These are phyloP conservation scores for Caenorhabditis imperialis DNA, from an alignment of 2,888 invertebrate species.

Conservation along the genomic window DNA sequence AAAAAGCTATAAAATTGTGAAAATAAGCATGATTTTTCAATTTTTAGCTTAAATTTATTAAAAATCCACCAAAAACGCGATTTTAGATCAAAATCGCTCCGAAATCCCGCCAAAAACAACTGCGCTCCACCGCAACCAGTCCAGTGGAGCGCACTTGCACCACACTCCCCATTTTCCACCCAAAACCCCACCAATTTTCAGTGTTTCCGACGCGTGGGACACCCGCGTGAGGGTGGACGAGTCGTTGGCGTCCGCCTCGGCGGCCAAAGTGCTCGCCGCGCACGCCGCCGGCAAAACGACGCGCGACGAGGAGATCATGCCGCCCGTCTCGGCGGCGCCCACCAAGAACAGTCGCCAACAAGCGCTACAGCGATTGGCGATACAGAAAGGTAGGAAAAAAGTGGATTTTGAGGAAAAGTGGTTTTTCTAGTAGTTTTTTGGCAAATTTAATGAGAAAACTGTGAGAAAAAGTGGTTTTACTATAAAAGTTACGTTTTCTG, in stretches of 20 bases:
- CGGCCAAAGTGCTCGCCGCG: slow-evolving; percentile 73
- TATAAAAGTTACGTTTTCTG: not conserved
- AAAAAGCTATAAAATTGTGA: not conserved
- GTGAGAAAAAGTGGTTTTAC: not conserved
- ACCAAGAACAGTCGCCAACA: slow-evolving; percentile 73
- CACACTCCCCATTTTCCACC: not conserved
- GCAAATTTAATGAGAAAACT: not conserved
- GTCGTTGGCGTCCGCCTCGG: slow-evolving; percentile 69
- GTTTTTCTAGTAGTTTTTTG: not conserved
- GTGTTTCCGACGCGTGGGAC: slow-evolving; percentile 78
- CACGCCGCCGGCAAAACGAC: slow-evolving; percentile 66
- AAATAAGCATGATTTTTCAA: not conserved
- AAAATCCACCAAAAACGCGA: too few relatives aligned
- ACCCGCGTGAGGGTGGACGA: slow-evolving; percentile 72
- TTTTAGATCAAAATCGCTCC: too few relatives aligned
- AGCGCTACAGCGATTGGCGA: slow-evolving; percentile 75
- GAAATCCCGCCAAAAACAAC: too few relatives aligned
- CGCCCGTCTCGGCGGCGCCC: slow-evolving; percentile 71
- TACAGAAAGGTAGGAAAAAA: slow-evolving; percentile 71
- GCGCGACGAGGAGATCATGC: slow-evolving; percentile 71
- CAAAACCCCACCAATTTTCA: slow-evolving; percentile 39
- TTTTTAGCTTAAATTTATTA: too few relatives aligned
- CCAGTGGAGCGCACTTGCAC: too few relatives aligned
- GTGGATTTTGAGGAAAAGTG: not conserved
- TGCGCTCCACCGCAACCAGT: too few relatives aligned